Evolutionary conservation across 2,113 vertebrate species (phyloP).

Genomic region (Cebus imitator): DNA sequence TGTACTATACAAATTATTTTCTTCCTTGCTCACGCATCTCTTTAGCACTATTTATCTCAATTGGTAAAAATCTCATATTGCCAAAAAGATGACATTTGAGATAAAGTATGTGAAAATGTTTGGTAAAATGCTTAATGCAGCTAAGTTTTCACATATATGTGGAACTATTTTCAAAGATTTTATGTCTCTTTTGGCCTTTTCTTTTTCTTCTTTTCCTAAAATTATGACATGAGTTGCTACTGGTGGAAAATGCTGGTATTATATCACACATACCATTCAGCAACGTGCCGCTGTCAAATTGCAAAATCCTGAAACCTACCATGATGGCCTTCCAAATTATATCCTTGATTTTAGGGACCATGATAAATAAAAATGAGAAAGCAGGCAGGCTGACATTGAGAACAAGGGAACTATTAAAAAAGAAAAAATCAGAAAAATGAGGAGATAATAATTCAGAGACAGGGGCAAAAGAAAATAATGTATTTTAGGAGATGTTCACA

Average conservation of each 20-base stretch:
- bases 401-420: not conserved
- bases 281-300: not conserved
- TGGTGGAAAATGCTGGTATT: not conserved
- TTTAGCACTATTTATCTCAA: not conserved
- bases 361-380: not conserved
- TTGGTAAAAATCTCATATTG: not conserved
- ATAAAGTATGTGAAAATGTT: not conserved
- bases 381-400: not conserved
- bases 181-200: not conserved
- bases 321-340: not conserved
- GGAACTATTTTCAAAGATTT: not conserved
- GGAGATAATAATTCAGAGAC: not conserved
- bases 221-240: not conserved
- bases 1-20: not conserved
- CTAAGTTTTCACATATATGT: not conserved
- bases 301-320: not conserved
- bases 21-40: not conserved
- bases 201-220: not conserved
- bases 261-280: not conserved
- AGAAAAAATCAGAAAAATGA: not conserved
- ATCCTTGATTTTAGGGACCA: not conserved
- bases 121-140: not conserved
- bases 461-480: not conserved
- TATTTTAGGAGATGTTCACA: not conserved
- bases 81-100: not conserved